Evolutionary conservation across 2,888 invertebrate genomes (phyloP), one percentile per base, ranked within the genome.

Genomic region (Cordilura impudica): DNA sequence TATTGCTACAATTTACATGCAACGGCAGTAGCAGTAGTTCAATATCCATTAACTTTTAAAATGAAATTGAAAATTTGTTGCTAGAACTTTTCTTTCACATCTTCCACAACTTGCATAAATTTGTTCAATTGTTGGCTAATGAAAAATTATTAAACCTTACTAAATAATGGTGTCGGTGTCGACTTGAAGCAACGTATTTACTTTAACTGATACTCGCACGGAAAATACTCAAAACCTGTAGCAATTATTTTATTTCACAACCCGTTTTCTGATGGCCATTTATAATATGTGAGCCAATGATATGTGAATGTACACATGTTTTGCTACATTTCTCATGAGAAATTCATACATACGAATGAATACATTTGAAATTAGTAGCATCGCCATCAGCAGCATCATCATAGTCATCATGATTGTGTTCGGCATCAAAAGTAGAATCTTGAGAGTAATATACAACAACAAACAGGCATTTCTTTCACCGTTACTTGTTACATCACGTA

Each of bases 401-500:
- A 70, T 66, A 61, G 67, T 66, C 67, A 67, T 77, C 72, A 73
- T 73, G 72, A 73, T 73, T 58, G 45, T 75, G 63, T 74, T 56
- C 31, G 58, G 72, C 73, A 66, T 73, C 31, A 60, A 73, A 66
- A 58, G 53, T 61, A 74, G 71, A 71, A 67, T 71, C 67, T 79
- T 67, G 45, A n/a, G 29, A 67, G 39, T 31, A 54, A 54, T 29
- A 23, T 23, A 51, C 23, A 51, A 8, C 21, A 16, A 60, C 53
- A 78, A 79, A 79, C 79, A 66, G 75, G 82, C 67, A 70, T 82
- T 79, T 73, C 66, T 72, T 76, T 66, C 71, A 78, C 82, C 82
- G 82, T 82, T 82, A 82, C 73, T 70, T 82, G 81, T 80, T 73
- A 76, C 81, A 81, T 80, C 81, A 80, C 82, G 77, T 80, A 82